These are phyloP conservation scores for Chrysomallon squamiferum DNA, from an alignment of 1,140 invertebrate genomes.

Conservation along the genomic window DNA sequence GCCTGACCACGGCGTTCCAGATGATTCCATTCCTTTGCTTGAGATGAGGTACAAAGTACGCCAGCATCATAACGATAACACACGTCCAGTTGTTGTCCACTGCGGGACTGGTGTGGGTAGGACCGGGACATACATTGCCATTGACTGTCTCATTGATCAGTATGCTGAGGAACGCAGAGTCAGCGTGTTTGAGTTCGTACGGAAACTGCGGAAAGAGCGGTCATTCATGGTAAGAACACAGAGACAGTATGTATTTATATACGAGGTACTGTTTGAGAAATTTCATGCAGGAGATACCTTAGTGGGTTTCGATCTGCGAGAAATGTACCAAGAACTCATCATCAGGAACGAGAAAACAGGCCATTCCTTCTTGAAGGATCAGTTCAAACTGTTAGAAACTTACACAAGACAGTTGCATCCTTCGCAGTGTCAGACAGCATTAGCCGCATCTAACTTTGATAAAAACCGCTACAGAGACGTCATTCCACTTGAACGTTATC, in stretches of 20 bases:
- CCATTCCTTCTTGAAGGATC: slow-evolving; percentile 51
- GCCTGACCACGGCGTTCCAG: slow-evolving; percentile 98
- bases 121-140: slow-evolving; percentile 58
- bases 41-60: slow-evolving; percentile 93
- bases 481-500: slow-evolving; percentile 39
- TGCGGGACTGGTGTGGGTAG: slow-evolving; percentile 73
- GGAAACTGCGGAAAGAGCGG: slow-evolving; percentile 51
- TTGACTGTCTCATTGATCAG: slow-evolving; percentile 55
- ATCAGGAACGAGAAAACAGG: slow-evolving; percentile 44
- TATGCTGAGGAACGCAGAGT: slow-evolving; percentile 52
- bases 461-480: slow-evolving; percentile 57
- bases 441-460: slow-evolving; percentile 33
- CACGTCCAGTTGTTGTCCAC: slow-evolving; percentile 92
- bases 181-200: slow-evolving; percentile 53
- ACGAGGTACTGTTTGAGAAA: slow-evolving; percentile 58
- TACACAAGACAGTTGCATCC: slow-evolving; percentile 38
- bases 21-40: slow-evolving; percentile 96
- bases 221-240: slow-evolving; percentile 56
- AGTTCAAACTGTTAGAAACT: slow-evolving; percentile 49
- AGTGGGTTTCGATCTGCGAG: slow-evolving; percentile 39
- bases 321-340: slow-evolving; percentile 44
- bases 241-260: slow-evolving; percentile 60
- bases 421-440: slow-evolving; percentile 33
- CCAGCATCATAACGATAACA: slow-evolving; percentile 28
- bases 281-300: slow-evolving; percentile 46